Conservation (phyloP, 2,113 vertebrate species). For the Notechis scutatus region DNA sequence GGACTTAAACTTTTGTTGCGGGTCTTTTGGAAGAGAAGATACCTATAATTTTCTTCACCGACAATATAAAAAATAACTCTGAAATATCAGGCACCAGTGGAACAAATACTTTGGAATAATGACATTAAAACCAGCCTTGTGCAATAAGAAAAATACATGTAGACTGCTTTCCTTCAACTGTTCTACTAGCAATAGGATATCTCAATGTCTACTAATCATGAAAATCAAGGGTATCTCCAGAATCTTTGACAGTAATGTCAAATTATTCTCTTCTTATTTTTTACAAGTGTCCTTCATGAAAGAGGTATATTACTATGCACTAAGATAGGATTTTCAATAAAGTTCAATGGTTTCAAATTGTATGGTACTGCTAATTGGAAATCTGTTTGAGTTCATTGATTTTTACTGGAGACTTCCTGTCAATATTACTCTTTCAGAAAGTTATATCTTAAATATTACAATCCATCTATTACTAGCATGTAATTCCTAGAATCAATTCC, state of each 20-base stretch:
- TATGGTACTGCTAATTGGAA: not conserved
- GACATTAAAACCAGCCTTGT: slow-evolving; percentile 29
- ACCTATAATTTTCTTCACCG: slow-evolving; percentile 41
- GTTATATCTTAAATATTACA: not conserved
- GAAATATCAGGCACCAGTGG: slow-evolving; percentile 40
- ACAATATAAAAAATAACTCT: slow-evolving; percentile 47
- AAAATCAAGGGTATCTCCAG: slow-evolving; percentile 35
- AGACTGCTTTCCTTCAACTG: slow-evolving; percentile 32
- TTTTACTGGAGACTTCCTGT: not conserved
- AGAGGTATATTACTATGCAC: not conserved
- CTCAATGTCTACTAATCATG: not conserved
- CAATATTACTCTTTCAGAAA: not conserved
- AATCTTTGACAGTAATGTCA: not conserved
- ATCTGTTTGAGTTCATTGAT: not conserved
- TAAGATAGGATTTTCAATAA: not conserved
- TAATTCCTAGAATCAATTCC: not conserved
- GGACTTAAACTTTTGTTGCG: slow-evolving; percentile 43
- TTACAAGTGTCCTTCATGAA: not conserved
- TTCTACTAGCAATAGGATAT: slow-evolving; percentile 4
- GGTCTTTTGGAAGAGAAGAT: slow-evolving; percentile 33
- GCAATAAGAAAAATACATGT: slow-evolving; percentile 20
- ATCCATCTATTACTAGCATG: not conserved
- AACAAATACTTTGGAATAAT: slow-evolving; percentile 50
- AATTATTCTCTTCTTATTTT: not conserved
- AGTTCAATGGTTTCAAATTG: not conserved